Percentiles rank a stretch among this genome's conserved stretches.
Conservation (phyloP, 1,140 invertebrate genomes). For the Bombus impatiens region DNA sequence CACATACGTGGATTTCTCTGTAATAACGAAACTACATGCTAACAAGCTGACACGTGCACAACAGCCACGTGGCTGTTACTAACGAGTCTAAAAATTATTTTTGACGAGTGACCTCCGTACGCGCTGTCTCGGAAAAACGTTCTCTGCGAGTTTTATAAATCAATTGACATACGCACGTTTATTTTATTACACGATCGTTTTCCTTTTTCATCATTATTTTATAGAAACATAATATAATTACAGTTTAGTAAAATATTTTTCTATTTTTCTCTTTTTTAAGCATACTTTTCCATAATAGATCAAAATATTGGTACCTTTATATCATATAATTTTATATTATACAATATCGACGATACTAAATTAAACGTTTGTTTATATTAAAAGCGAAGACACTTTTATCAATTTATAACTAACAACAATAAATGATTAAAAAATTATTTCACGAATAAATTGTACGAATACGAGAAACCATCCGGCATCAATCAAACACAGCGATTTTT, state of each 20-base stretch:
- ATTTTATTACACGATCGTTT: neutral
- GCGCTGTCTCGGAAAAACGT: neutral
- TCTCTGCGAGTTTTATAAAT: neutral
- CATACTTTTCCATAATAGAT: no score
- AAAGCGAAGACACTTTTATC: neutral
- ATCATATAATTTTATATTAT: no score
- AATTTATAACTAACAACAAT: neutral
- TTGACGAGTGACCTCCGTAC: neutral
- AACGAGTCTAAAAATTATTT: neutral
- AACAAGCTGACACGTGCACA: neutral
- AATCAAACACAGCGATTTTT: neutral
- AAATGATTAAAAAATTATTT: neutral
- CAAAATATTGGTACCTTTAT: no score
- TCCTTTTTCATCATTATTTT: neutral
- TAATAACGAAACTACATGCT: neutral
- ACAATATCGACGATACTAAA: neutral
- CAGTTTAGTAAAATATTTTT: neutral
- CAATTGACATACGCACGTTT: neutral
- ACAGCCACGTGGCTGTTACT: neutral
- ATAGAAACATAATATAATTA: neutral
- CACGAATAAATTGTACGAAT: neutral
- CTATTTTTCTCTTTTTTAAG: neutral
- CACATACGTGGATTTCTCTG: neutral
- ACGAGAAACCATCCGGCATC: no score
- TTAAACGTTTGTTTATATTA: neutral